Evolutionary conservation across 2,888 invertebrate species (phyloP).

Genomic region (Melieria omissa): DNA sequence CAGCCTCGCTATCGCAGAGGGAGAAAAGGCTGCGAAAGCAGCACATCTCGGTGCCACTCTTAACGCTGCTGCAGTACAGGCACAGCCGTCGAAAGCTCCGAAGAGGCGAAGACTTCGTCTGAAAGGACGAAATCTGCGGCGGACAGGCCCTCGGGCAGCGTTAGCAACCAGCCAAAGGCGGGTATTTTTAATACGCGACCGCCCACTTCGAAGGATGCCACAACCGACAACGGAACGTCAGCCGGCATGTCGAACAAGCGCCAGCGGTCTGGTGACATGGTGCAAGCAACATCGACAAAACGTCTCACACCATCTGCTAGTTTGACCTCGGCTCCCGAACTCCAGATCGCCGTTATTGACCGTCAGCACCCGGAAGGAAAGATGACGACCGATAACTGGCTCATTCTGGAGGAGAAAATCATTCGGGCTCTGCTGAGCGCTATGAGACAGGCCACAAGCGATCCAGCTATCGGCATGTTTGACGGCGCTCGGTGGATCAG

Average conservation of each 20-base stretch:
- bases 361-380: constrained; percentile 7
- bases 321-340: constrained; percentile 4
- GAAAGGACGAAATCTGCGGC: too few relatives aligned
- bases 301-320: neutral
- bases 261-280: too few relatives aligned
- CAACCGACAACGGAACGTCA: too few relatives aligned
- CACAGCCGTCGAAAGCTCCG: too few relatives aligned
- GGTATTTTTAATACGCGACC: neutral
- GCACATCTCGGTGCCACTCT: too few relatives aligned
- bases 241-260: too few relatives aligned
- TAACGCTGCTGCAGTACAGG: too few relatives aligned
- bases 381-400: constrained; percentile 3
- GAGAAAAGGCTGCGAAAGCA: too few relatives aligned
- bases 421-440: neutral
- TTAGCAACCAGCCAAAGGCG: too few relatives aligned
- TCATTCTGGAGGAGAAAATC: constrained; percentile 3
- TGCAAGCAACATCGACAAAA: neutral
- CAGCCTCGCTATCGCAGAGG: too few relatives aligned
- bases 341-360: constrained; percentile 9
- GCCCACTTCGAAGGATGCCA: neutral
- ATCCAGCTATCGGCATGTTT: neutral
- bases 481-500: neutral
- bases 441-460: neutral
- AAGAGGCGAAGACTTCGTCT: too few relatives aligned
- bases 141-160: too few relatives aligned